Evolutionary conservation across 2,888 invertebrate genomes (phyloP).

Genomic region (Leptothorax acervorum): DNA sequence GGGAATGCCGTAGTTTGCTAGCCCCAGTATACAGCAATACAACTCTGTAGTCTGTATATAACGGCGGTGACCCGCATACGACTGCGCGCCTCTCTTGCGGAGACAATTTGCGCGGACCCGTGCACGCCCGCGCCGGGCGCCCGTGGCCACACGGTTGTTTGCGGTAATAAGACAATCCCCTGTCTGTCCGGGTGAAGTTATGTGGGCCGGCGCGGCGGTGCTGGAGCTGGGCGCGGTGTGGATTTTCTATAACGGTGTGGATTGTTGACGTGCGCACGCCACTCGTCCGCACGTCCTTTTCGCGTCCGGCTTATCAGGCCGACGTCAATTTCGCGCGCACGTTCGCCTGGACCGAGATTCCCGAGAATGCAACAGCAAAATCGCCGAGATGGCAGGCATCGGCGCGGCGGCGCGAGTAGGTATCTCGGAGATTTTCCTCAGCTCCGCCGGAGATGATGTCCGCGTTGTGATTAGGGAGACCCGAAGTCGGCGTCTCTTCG

Average conservation of each 20-base stretch:
- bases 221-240: conserved; percentile 52
- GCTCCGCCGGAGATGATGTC: conserved; percentile 10
- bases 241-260: conserved; percentile 61
- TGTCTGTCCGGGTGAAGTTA: conserved; percentile 65
- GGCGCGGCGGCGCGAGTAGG: neutral
- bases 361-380: conserved; percentile 38
- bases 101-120: conserved; percentile 75
- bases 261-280: conserved; percentile 66
- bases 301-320: conserved; percentile 68
- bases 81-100: conserved; percentile 10
- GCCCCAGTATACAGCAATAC: neutral
- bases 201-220: conserved; percentile 53
- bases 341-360: conserved; percentile 6
- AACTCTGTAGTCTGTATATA: conserved; percentile 24
- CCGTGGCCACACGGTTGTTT: conserved; percentile 50
- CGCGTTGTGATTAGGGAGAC: conserved; percentile 27
- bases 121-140: conserved; percentile 40
- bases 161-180: conserved; percentile 75
- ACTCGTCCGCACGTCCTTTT: conserved; percentile 49
- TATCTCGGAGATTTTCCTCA: conserved; percentile 22
- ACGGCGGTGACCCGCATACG: conserved; percentile 47
- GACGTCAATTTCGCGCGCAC: conserved; percentile 65
- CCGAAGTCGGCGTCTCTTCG: conserved; percentile 28
- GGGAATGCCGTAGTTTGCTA: conserved; percentile 33
- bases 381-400: conserved; percentile 19